Percentiles rank a stretch among this genome's conserved stretches.
These are phyloP conservation scores for Hymenochirus boettgeri DNA, from an alignment of 2,113 vertebrate genomes.

Conservation along the genomic window DNA sequence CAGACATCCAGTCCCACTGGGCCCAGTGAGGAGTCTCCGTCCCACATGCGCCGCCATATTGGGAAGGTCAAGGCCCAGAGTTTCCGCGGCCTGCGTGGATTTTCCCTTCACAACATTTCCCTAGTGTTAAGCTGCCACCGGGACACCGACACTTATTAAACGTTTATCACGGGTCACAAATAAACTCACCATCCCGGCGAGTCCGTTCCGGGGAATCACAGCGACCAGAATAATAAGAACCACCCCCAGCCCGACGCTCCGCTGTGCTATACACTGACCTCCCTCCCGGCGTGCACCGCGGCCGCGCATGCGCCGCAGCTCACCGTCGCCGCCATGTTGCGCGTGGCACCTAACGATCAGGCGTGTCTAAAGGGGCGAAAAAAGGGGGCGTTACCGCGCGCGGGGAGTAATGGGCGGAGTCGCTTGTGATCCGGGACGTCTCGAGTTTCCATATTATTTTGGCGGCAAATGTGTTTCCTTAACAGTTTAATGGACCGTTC, in stretches of 20 bases:
- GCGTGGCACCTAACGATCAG: background rate
- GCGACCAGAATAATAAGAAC: background rate
- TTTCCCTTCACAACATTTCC: no score
- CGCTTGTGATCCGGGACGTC: no score
- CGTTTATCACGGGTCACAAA: no score
- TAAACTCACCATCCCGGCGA: slow-evolving; percentile 27
- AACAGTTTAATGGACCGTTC: no score
- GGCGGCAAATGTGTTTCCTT: no score
- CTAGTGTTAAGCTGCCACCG: no score
- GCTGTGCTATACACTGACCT: background rate
- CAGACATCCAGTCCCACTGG: background rate
- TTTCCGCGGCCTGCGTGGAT: background rate
- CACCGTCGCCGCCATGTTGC: slow-evolving; percentile 1
- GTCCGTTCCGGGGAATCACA: background rate
- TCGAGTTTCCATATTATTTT: no score
- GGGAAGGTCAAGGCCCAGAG: background rate
- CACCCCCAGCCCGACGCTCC: background rate
- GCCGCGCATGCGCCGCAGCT: background rate
- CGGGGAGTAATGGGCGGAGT: no score
- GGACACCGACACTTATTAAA: no score
- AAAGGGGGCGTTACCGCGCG: no score
- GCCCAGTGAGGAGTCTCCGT: background rate
- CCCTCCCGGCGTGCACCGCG: background rate
- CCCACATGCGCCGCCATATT: background rate
- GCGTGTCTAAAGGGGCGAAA: no score